Base-by-base conservation (phyloP, 1,140 invertebrate genomes). In the Leptonema lineaticorne region DNA sequence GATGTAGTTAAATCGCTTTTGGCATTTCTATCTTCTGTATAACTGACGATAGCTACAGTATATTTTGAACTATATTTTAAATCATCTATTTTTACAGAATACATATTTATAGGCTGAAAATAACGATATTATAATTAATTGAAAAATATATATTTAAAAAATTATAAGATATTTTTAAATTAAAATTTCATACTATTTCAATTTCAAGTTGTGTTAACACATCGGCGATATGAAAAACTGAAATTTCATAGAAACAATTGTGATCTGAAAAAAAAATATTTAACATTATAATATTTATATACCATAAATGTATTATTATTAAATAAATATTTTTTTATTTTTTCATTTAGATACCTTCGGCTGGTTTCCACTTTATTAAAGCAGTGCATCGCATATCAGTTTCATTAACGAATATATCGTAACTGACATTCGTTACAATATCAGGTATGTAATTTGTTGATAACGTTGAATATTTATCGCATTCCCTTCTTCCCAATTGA, bases 241-340 rank as follows among this genome's bases (percentile, higher is more conserved):
- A 58, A 7, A 80, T 26, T 5, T 79, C 60, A 69, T 81, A 80
- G 29, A 63, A 74, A 57, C 80, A 81, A 46, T 74, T 75, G 0
- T 53, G 73, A 70, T 79, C 80, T 79, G 58, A 24, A 76, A 76
- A n/a, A 11, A 50, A 53, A 6, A 27, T 9, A 53, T 24, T 18
- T n/a, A 24, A 27, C 18, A 27, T 5, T 16, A 48, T 16, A 7
- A 5, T 48, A 16, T 8, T 48, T 48, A 48, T 48, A 11, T 6
- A 6, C 30, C n/a, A n/a, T n/a, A 33, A 33, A 33, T 33, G 6
- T 6, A 20, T 16, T 24, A 53, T 53, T 5, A 22, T 2, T 53
- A 53, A 24, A 53, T 37, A 28, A 14, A 28, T 14, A 57, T 57
- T 27, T 57, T n/a, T n/a, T 57, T 30, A 57, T 28, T 3, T 16